Base-by-base conservation (phyloP, 2,113 vertebrate genomes). In the Steatornis caripensis region DNA sequence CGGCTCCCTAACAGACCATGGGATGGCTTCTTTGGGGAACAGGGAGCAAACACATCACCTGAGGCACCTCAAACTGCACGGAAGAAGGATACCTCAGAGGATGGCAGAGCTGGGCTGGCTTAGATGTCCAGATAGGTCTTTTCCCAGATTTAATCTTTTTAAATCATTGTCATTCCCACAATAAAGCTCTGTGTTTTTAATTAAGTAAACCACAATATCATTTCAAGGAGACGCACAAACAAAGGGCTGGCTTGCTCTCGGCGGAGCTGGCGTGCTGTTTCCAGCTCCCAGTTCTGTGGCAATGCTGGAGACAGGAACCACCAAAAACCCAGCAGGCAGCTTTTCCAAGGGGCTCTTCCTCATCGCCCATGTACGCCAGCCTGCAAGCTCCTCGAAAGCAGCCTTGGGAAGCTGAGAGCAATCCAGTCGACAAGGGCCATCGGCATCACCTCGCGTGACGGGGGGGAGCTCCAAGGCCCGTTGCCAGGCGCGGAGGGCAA, bases 81-180 rank as follows among this genome's bases (percentile, higher is more conserved):
- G 39, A 11, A 70, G 74, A 4, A 64, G 92, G 84, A 76, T 24
- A 19, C 37, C 64, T 65, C 55, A 3, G 55, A 32, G 51, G 57
- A 14, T 37, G 60, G 79, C 32, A 49, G 74, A 65, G 77, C 0
- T 45, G 69, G 74, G 74, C 74, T 64, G 75, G 74, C 30, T 84
- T 5, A 49, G 64, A 61, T 39, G 19, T 43, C 29, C 57, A 45
- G 76, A 84, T 54, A 76, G 39, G 43, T 45, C 70, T 85, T 90
- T 53, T 27, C 92, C 78, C 79, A 88, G 88, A 93, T 93, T 68
- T 91, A 54, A 93, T 72, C 88, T 95, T 17, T 9, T 41, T 64
- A 64, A 76, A 94, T 88, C 85, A 34, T 53, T 53, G 57, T 70
- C 71, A 72, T 88, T 80, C 85, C 79, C 78, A 41, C 86, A 75